A percentile compares a stretch with the other conserved stretches of the same genome.
These are phyloP conservation scores for Nasonia longicornis DNA, from an alignment of 1,140 invertebrate species.

Conservation along the genomic window DNA sequence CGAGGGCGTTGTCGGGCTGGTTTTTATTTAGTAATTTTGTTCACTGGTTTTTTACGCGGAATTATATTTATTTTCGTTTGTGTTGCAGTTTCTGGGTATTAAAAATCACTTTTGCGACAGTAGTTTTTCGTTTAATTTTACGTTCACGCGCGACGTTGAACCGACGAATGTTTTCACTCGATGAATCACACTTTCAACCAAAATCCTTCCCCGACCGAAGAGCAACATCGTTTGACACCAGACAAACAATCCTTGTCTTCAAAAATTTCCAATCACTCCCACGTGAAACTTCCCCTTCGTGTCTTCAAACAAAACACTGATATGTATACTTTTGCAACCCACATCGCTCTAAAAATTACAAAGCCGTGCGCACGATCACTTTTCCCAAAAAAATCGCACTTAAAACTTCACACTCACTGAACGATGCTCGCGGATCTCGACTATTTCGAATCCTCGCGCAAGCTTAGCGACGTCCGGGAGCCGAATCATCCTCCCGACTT, in stretches of 20 bases:
- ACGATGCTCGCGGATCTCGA: not conserved
- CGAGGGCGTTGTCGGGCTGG: not conserved
- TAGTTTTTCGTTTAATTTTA: not conserved
- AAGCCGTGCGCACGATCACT: too few relatives aligned
- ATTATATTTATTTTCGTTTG: too few relatives aligned
- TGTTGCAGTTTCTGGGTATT: too few relatives aligned
- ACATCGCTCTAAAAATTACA: not conserved
- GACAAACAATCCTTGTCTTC: not conserved
- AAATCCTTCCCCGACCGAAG: not conserved
- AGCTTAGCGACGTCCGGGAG: not conserved
- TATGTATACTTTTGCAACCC: not conserved
- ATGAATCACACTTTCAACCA: not conserved
- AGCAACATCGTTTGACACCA: not conserved
- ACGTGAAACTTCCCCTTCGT: not conserved
- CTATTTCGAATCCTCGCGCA: not conserved
- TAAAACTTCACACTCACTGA: slow-evolving; percentile 5
- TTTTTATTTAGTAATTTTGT: not conserved
- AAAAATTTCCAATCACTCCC: slow-evolving; percentile 15
- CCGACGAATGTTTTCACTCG: too few relatives aligned
- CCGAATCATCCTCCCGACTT: not conserved
- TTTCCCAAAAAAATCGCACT: too few relatives aligned
- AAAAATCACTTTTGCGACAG: too few relatives aligned
- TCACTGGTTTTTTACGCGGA: not conserved
- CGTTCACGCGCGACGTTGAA: not conserved
- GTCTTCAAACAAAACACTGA: not conserved